Percentiles rank a stretch among this genome's conserved stretches.
Evolutionary conservation across 2,888 invertebrate genomes (phyloP).

Genomic region (Crematogaster levior): DNA sequence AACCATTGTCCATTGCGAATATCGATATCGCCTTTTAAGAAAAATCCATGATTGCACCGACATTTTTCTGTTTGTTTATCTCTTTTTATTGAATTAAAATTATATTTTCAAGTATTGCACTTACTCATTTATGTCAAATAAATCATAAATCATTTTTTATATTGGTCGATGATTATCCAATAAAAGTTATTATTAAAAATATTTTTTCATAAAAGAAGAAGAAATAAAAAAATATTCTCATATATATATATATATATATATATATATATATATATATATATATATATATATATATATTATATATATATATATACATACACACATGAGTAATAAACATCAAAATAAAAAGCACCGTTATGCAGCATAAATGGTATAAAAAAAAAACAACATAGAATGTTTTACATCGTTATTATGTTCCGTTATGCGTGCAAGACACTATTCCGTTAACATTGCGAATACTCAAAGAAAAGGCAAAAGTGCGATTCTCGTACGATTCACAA

Average conservation of each 20-base stretch:
- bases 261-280: no score
- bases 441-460: conserved; percentile 23
- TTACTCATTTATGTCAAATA: conserved; percentile 69
- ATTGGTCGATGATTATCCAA: conserved; percentile 73
- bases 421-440: conserved; percentile 66
- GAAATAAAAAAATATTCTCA: conserved; percentile 51
- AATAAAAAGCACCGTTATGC: conserved; percentile 54
- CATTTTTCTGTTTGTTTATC: conserved; percentile 45
- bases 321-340: conserved; percentile 64
- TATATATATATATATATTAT: no score
- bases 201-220: conserved; percentile 59
- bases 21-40: conserved; percentile 61
- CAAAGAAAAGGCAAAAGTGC: not conserved
- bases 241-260: no score
- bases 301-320: no score
- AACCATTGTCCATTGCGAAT: conserved; percentile 58
- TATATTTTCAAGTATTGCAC: conserved; percentile 72
- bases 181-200: conserved; percentile 80
- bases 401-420: conserved; percentile 27
- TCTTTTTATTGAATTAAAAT: conserved; percentile 74
- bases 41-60: conserved; percentile 69
- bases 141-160: conserved; percentile 72
- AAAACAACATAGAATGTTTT: conserved; percentile 76
- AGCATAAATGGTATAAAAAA: conserved; percentile 64
- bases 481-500: not conserved